phyloP scores from a whole-genome alignment of 2,888 invertebrate species.

The Eupsilia transversa region DNA sequence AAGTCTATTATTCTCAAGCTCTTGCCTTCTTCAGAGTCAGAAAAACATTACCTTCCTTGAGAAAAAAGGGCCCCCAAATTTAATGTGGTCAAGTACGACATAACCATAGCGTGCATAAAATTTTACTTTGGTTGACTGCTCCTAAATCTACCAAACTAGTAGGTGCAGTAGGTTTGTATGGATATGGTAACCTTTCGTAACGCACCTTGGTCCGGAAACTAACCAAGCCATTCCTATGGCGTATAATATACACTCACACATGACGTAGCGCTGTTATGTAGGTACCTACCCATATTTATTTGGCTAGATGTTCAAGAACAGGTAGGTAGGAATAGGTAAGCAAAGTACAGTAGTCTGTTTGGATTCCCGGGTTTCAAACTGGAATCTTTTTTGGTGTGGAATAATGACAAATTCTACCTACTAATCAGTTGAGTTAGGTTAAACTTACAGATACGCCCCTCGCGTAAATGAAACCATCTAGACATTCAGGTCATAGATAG shows the following conservation, averaged over 20 bases:
- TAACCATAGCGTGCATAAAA: background rate
- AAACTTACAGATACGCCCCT: background rate
- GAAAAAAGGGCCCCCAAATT: background rate
- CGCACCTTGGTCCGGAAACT: background rate
- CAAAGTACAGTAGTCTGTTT: background rate
- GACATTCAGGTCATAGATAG: background rate
- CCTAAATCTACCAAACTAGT: too few species aligned
- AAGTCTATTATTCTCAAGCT: too few species aligned
- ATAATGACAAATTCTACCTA: background rate
- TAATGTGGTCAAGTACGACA: background rate
- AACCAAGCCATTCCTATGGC: background rate
- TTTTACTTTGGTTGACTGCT: background rate
- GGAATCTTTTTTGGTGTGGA: background rate
- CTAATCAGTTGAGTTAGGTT: background rate
- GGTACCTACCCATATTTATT: background rate
- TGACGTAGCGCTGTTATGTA: background rate
- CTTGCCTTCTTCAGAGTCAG: too few species aligned
- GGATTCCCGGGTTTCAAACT: background rate
- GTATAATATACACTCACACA: background rate
- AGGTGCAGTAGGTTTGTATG: too few species aligned
- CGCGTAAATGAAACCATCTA: background rate
- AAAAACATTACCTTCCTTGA: background rate
- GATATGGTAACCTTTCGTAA: background rate
- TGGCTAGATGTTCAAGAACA: background rate
- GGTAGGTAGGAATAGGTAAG: background rate